Percentiles rank a stretch among this genome's conserved stretches.
Conservation (phyloP, 2,113 vertebrate genomes). For the Microcebus ravelobensis region DNA sequence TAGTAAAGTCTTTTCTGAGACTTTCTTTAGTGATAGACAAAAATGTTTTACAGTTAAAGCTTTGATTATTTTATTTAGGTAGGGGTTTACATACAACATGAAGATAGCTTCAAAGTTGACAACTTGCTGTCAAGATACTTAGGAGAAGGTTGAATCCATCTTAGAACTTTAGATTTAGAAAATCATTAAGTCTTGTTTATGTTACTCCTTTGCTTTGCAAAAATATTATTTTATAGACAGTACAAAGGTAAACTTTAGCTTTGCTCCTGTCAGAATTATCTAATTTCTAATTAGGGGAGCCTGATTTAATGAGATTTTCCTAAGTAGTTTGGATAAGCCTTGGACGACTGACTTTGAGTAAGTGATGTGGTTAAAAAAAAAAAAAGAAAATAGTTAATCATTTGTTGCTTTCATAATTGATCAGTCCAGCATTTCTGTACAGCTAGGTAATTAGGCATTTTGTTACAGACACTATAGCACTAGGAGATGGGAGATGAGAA, state of each 20-base stretch:
- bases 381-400: conserved; percentile 66
- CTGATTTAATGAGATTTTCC: conserved; percentile 77
- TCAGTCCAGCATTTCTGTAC: conserved; percentile 41
- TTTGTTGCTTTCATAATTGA: conserved; percentile 72
- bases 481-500: not conserved
- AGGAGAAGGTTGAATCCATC: not conserved
- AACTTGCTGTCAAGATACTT: conserved; percentile 41
- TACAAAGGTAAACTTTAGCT: conserved; percentile 72
- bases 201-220: conserved; percentile 65
- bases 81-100: conserved; percentile 17
- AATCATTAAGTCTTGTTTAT: conserved; percentile 67
- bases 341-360: conserved; percentile 73
- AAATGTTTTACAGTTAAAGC: conserved; percentile 43
- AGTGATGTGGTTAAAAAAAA: not conserved
- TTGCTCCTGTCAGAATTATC: conserved; percentile 72
- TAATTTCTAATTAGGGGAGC: conserved; percentile 73
- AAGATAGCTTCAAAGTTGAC: conserved; percentile 55
- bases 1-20: conserved; percentile 34
- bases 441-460: conserved; percentile 61
- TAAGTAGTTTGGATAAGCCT: conserved; percentile 70
- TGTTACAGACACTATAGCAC: conserved; percentile 34
- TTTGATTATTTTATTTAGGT: conserved; percentile 56
- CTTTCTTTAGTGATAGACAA: conserved; percentile 60
- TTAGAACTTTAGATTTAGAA: conserved; percentile 48
- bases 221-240: conserved; percentile 59